phyloP scores from a whole-genome alignment of 2,113 vertebrate species.

The Phrynosoma platyrhinos region DNA sequence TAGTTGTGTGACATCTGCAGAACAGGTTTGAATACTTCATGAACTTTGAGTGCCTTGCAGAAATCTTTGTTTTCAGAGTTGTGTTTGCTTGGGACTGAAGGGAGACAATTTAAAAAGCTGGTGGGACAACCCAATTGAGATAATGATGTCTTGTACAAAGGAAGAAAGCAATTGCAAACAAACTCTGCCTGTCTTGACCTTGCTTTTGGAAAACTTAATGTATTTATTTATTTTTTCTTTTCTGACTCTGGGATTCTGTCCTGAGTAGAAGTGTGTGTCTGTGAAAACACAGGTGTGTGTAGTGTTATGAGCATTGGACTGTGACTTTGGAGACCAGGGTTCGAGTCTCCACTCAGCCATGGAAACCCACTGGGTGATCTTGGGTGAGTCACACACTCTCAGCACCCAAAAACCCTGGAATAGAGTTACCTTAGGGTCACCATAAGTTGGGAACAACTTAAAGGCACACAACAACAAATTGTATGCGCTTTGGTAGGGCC shows the following conservation, averaged over 20 bases:
- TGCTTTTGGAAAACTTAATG: background rate
- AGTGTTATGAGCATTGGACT: too few species aligned
- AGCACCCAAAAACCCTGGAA: too few species aligned
- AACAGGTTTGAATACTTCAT: background rate
- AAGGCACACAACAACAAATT: background rate
- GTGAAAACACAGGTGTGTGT: background rate
- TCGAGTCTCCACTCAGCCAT: too few species aligned
- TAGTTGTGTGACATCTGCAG: background rate
- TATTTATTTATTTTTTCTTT: background rate
- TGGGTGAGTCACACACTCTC: too few species aligned
- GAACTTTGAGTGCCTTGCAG: background rate
- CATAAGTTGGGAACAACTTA: too few species aligned
- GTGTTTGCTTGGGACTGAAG: background rate
- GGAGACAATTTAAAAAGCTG: constrained; percentile 21
- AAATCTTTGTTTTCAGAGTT: constrained; percentile 6
- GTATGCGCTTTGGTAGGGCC: background rate
- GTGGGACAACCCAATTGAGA: constrained; percentile 14
- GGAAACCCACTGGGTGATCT: too few species aligned
- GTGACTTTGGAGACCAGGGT: too few species aligned
- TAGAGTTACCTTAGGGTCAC: too few species aligned
- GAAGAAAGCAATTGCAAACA: background rate
- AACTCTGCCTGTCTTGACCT: background rate
- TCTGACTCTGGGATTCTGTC: background rate
- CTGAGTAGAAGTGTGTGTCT: background rate
- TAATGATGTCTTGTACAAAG: background rate